Base-by-base conservation (phyloP, 2,888 invertebrate species). In the Steinernema scapterisci region DNA sequence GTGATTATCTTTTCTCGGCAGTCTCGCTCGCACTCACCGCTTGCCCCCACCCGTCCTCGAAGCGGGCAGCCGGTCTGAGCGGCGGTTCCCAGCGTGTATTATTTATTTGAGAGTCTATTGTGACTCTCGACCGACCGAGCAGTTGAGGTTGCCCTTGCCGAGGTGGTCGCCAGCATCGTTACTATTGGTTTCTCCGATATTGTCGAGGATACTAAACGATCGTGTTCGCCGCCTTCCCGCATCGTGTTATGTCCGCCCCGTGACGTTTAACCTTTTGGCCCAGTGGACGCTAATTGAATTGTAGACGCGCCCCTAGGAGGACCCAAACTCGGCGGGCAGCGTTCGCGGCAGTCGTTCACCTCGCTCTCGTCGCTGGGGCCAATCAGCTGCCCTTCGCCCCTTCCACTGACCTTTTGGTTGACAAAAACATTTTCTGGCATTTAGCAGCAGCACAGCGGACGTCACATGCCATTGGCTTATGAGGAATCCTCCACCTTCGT, bases 31-130 rank as follows among this genome's bases (percentile, higher is more conserved):
- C 63, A 63, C 54, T 54, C 54, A 21, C 63, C 63, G 27, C 31
- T 21, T 63, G 31, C 63, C 63, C 63, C 63, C 31, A 48, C 31
- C 31, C 63, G 63, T 25, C 63, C 63, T 63, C 63, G 27, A 63
- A 27, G 63, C 63, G 63, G 63, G 63, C 63, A 63, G 63, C 63
- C 63, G 63, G 63, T 63, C 63, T 63, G 63, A 63, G 63, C 63
- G 1, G 63, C 27, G 63, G 63, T 63, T 63, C 63, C 63, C 63
- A 63, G 63, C 63, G 63, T 63, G 63, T 63, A 63, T 63, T 63
- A 63, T 63, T 63, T 63, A 63, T 63, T 63, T 63, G 63, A 63
- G 63, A 63, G 63, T 63, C 63, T 63, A 63, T 63, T 63, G 63
- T 63, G 63, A 63, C 63, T 63, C 63, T 63, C 63, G 63, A 63